Evolutionary conservation across 1,140 invertebrate genomes (phyloP).

Genomic region (Philotrypesis tridentata): DNA sequence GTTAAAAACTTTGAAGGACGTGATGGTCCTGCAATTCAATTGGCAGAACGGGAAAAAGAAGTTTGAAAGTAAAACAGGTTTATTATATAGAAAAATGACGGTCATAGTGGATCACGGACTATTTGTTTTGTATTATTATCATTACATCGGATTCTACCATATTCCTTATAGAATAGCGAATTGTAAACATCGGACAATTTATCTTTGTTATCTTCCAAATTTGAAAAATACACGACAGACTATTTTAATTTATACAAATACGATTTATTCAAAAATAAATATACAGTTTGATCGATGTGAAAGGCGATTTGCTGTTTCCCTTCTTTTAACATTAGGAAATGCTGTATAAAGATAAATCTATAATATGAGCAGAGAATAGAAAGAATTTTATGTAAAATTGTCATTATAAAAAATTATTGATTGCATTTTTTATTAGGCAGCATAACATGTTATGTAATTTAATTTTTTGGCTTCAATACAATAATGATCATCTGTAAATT

Average conservation of each 20-base stretch:
- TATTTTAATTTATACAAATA: constrained; percentile 52
- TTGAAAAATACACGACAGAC: constrained; percentile 27
- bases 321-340: not conserved
- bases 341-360: not conserved
- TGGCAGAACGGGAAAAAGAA: not conserved
- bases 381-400: not conserved
- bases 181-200: constrained; percentile 29
- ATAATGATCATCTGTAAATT: not conserved
- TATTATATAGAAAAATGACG: constrained; percentile 29
- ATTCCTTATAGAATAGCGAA: constrained; percentile 67
- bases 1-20: constrained; percentile 5
- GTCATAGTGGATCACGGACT: constrained; percentile 18
- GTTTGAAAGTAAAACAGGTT: constrained; percentile 14
- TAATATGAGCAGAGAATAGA: not conserved
- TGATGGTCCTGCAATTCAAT: not conserved
- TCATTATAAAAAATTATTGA: not conserved
- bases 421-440: not conserved
- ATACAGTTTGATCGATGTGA: constrained; percentile 36
- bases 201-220: constrained; percentile 38
- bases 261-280: constrained; percentile 53
- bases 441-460: not conserved
- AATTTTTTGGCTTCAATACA: not conserved
- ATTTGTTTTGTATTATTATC: constrained; percentile 50
- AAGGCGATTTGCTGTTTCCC: not conserved
- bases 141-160: constrained; percentile 65